phyloP scores from a whole-genome alignment of 2,888 invertebrate species.

The Cyclophora albipunctata region DNA sequence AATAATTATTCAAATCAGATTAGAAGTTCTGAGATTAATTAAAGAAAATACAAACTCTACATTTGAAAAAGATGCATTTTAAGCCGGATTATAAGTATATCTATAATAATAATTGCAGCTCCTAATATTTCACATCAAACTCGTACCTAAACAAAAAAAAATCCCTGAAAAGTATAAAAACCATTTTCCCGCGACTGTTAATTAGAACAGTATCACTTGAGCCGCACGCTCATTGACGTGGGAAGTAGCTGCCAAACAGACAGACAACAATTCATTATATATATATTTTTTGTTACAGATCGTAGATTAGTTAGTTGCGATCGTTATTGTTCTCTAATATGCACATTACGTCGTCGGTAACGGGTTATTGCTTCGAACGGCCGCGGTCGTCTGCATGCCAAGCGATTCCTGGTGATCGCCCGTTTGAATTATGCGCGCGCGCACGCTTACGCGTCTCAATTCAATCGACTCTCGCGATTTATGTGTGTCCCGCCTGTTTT shows the following conservation, averaged over 20 bases:
- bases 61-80: no score
- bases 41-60: no score
- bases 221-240: neutral
- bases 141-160: no score
- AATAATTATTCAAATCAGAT: no score
- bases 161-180: no score
- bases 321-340: conserved; percentile 47
- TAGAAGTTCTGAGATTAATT: no score
- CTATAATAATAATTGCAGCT: no score
- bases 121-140: no score
- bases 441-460: conserved; percentile 64
- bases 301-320: conserved; percentile 20
- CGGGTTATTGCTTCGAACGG: conserved; percentile 68
- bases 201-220: no score
- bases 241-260: neutral
- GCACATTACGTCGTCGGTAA: conserved; percentile 63
- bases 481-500: conserved; percentile 48
- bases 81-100: no score
- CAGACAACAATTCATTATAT: neutral
- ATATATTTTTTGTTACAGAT: conserved; percentile 9
- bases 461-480: conserved; percentile 62
- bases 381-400: conserved; percentile 66
- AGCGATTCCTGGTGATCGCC: conserved; percentile 69
- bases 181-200: no score
- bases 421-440: conserved; percentile 69